Conservation (phyloP, 2,113 vertebrate genomes). For the Psilopogon haemacephalus region DNA sequence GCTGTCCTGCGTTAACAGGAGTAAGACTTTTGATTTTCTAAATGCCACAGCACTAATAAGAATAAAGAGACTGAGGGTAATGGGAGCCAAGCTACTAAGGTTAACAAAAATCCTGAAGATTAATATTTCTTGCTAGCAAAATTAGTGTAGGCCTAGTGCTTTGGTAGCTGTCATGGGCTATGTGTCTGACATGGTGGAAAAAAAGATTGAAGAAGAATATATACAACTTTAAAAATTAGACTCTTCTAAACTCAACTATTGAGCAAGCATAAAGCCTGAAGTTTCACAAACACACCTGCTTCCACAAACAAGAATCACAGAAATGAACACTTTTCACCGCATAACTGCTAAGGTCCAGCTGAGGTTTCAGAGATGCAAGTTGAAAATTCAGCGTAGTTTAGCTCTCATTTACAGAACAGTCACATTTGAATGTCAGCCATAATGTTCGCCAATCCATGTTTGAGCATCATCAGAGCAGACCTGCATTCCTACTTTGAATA, state of each 20-base stretch:
- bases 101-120: too few species aligned
- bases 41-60: too few species aligned
- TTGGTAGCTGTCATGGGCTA: too few species aligned
- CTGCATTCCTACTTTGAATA: neutral
- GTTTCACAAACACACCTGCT: neutral
- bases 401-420: neutral
- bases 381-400: slow-evolving; percentile 2
- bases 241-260: neutral
- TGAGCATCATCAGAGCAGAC: neutral
- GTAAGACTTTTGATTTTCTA: too few species aligned
- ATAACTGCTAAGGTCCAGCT: neutral
- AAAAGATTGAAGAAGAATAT: too few species aligned
- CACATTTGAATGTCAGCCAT: neutral
- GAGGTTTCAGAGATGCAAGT: neutral
- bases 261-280: neutral
- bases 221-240: too few species aligned
- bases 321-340: neutral
- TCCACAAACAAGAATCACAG: neutral
- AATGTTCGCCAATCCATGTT: neutral
- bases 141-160: too few species aligned
- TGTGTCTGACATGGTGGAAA: too few species aligned
- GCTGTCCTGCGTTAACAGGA: too few species aligned
- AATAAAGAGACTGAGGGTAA: too few species aligned
- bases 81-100: too few species aligned
- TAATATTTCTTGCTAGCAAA: too few species aligned